These are phyloP conservation scores for Anthopleura xanthogrammica DNA, from an alignment of 92 coral and sea anemone genomes.

Conservation along the genomic window DNA sequence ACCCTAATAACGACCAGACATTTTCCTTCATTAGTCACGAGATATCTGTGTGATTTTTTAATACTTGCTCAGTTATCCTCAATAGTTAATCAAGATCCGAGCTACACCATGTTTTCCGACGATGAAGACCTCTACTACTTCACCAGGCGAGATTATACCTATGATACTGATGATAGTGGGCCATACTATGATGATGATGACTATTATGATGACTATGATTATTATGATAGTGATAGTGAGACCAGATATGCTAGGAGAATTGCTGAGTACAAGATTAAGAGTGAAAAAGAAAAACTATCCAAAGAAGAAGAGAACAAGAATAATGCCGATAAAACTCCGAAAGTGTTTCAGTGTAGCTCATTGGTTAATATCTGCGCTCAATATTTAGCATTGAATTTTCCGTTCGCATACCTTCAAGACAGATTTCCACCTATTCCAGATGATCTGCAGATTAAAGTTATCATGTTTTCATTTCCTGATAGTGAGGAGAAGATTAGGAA, in stretches of 20 bases:
- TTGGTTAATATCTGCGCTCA: constrained; percentile 73
- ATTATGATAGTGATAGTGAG: background rate
- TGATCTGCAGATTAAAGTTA: constrained; percentile 79
- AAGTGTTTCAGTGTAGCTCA: constrained; percentile 29
- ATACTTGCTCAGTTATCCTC: background rate
- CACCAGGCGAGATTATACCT: background rate
- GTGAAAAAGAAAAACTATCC: background rate
- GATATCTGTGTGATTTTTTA: background rate
- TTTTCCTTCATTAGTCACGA: background rate
- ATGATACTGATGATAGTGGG: constrained; percentile 37
- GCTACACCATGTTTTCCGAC: constrained; percentile 4
- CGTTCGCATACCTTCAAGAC: constrained; percentile 90
- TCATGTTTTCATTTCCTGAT: constrained; percentile 81
- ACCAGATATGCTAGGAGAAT: background rate
- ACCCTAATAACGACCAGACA: background rate
- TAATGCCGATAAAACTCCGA: background rate
- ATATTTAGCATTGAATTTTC: constrained; percentile 74
- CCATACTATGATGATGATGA: constrained; percentile 36
- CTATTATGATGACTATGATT: constrained; percentile 18
- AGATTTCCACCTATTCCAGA: constrained; percentile 91
- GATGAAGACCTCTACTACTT: constrained; percentile 25
- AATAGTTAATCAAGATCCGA: too few relatives aligned
- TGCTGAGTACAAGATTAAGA: background rate
- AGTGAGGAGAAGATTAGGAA: constrained; percentile 67
- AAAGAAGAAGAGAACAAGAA: background rate